A percentile compares a stretch with the other conserved stretches of the same genome.
Conservation (phyloP, 2,113 vertebrate genomes). For the Rana temporaria region DNA sequence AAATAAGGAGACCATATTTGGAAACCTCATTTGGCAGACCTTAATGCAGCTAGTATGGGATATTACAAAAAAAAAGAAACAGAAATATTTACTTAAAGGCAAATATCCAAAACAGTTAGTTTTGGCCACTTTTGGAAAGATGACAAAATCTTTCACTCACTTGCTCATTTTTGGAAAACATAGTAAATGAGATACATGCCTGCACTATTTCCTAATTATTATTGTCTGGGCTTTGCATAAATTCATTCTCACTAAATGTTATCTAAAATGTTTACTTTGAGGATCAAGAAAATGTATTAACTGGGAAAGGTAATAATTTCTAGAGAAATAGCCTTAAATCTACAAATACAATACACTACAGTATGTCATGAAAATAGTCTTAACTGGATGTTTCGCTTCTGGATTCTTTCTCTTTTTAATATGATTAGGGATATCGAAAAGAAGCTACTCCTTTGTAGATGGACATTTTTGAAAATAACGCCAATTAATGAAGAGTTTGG, state of each 20-base stretch:
- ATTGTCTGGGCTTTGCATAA: background rate
- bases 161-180: constrained; percentile 3
- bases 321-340: no score
- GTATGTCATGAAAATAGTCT: no score
- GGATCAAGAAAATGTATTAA: no score
- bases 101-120: background rate
- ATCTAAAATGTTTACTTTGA: no score
- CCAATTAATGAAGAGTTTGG: no score
- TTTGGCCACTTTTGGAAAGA: constrained; percentile 13
- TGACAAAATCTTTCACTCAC: constrained; percentile 3
- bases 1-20: constrained; percentile 42
- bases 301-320: no score
- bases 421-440: no score
- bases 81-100: constrained; percentile 54
- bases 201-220: background rate
- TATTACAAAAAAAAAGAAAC: constrained; percentile 46
- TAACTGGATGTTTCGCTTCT: no score
- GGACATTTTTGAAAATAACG: no score
- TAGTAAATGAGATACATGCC: background rate
- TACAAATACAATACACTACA: no score
- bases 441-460: no score
- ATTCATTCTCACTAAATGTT: background rate
- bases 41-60: constrained; percentile 50
- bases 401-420: no score
- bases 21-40: background rate